Evolutionary conservation across 2,113 vertebrate species (phyloP), one percentile per base, ranked within the genome.

Genomic region (Carassius gibelio): DNA sequence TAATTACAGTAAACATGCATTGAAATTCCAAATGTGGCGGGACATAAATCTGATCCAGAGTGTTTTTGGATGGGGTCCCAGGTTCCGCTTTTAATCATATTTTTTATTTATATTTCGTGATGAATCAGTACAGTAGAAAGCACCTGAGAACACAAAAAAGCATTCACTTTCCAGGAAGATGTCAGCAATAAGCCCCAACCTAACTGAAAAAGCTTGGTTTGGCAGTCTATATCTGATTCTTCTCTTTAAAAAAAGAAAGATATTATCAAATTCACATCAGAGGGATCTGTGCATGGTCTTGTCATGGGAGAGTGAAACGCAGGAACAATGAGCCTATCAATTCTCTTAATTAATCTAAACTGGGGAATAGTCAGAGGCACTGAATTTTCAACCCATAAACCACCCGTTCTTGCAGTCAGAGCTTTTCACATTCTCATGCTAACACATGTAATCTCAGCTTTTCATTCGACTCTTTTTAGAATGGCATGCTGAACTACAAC

Each of bases 271-370:
- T 68, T 68, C 61, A 50, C 61, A 81, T 81, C 79, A 81, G 61
- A 81, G 79, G n/a, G 1, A 23, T 11, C 38, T 81, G 61, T 64
- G 79, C 79, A 68, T 19, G 45, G 42, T 82, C 64, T 55, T 82
- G 80, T 71, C 80, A 82, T 71, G 66, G 80, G 80, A 82, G 64
- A 82, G 64, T 36, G 17, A 55, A 78, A 38, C 3, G 30, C 17
- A 61, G 68, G 26, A 45, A 68, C 19, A 34, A 86, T 86, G 85
- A 86, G 76, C 75, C 52, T 71, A 64, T 36, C 42, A 69, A 57
- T 66, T 84, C 82, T 77, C 59, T 82, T 86, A 84, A 86, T 88
- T 83, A 84, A 86, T 66, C 78, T 68, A 66, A 77, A 76, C 71
- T 75, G 34, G 62, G 75, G 52, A 84, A 77, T 64, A 75, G 61